phyloP scores from a whole-genome alignment of 2,113 vertebrate genomes.

The Alces alces region DNA sequence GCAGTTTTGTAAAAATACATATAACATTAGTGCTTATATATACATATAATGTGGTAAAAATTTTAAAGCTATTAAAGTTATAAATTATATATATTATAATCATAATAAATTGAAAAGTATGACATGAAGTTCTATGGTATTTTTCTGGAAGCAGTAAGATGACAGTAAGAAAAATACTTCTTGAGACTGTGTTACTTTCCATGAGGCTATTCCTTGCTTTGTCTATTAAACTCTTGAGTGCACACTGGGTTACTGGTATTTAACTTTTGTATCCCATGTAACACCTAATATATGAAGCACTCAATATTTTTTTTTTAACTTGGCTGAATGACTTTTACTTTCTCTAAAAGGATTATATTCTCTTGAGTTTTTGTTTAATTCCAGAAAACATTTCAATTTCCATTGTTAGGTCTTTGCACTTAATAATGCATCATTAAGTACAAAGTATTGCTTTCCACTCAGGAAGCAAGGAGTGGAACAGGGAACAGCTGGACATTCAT shows the following conservation, averaged over 20 bases:
- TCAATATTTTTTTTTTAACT: background rate
- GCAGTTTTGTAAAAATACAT: conserved; percentile 9
- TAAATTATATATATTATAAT: background rate
- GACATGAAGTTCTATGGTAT: background rate
- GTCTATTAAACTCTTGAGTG: background rate
- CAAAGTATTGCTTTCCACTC: background rate
- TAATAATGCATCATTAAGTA: background rate
- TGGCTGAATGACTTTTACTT: background rate
- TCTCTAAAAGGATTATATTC: background rate
- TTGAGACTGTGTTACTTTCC: background rate
- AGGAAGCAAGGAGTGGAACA: background rate
- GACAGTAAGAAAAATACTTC: background rate
- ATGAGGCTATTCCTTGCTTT: background rate
- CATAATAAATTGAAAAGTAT: background rate
- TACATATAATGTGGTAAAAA: background rate
- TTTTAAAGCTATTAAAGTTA: background rate
- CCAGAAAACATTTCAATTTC: background rate
- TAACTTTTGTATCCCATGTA: background rate
- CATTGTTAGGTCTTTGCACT: background rate
- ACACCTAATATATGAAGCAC: background rate
- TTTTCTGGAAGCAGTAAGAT: background rate
- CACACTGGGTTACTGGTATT: background rate
- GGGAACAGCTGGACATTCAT: background rate
- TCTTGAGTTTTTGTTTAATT: background rate
- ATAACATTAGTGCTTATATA: background rate